Evolutionary conservation across 2,797 vertebrate genomes (phyloP), one percentile per base, ranked within the genome.

Genomic region (Siniperca scherzeri): DNA sequence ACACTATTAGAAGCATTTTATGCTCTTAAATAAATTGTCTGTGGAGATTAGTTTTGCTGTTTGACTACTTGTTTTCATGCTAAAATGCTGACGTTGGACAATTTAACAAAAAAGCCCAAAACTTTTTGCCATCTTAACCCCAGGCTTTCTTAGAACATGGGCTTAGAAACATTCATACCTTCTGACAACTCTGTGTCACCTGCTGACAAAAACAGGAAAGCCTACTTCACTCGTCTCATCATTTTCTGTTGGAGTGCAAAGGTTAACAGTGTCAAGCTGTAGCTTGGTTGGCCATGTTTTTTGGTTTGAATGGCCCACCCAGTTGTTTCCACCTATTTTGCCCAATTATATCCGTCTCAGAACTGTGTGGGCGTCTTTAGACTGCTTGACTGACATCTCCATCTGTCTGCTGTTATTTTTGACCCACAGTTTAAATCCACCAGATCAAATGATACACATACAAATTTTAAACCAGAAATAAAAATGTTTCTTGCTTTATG

Each of bases 131-230:
- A 46, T 25, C 13, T 55, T 62, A 46, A 38, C 4, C 22, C 12
- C 13, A 40, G 44, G 3, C 19, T 60, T 2, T 12, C 17, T 27
- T 6, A 30, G 30, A 30, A 30, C 30, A 30, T 30, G 30, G 30
- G 30, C 30, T 30, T 30, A 30, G 30, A 30, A 30, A 33, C 22
- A 57, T 25, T 42, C 7, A 67, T 19, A 48, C 33, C 30, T 22
- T 46, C 22, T 52, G 27, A 68, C 48, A 66, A 36, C 27, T 44
- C 30, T 5, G 0, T 75, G 42, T 65, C 50, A 55, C 40, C 38
- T 77, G 60, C 21, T 42, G 50, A n/a, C 36, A 60, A 66, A 80
- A 59, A 60, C 44, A 60, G 44, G 62, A 52, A 52, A 56, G 50
- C 12, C 33, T 16, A 2, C 56, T 30, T 30, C 30, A 30, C 30